Evolutionary conservation across 2,797 vertebrate genomes (phyloP), one percentile per base, ranked within the genome.

Genomic region (Acipenser ruthenus): DNA sequence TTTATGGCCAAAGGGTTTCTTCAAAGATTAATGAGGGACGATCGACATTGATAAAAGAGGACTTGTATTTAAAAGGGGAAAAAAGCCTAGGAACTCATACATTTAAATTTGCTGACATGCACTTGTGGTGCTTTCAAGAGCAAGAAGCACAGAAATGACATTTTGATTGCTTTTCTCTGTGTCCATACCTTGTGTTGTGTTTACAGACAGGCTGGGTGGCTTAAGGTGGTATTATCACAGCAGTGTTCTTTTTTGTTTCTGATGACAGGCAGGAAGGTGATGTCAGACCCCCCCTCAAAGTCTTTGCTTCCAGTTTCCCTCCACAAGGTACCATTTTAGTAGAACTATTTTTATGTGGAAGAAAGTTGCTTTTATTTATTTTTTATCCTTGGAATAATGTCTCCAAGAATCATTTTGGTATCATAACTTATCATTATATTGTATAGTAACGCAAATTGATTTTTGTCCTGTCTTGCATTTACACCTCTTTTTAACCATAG

Each of bases 21-120:
- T n/a, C 18, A 60, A 60, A 66, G 65, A 66, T 66, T 66, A 66
- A 66, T 66, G 65, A 66, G 56, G 49, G 58, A n/a, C 48, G n/a
- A 66, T 60, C 10, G 49, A 50, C 65, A 60, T 7, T 60, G 65
- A 66, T 66, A 66, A 67, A 67, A 60, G 49, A 67, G 12, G 59
- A 67, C 50, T 67, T 62, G 60, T 15, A 62, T 60, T 67, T 67
- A 52, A 13, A 62, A 51, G 61, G 58, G 8, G 5, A 7, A 53
- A 56, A 12, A 37, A 23, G 8, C 9, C 13, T 50, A 62, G 50
- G 18, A 23, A 50, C 48, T 52, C 49, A 62, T 52, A 53, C 59
- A 61, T 18, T 18, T 12, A 47, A 60, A 62, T 67, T 67, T 67
- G 59, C 66, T 61, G 66, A 52, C 49, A 10, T 62, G 66, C 60